These are phyloP conservation scores for Sebastes elongatus DNA, from an alignment of 2,797 vertebrate species.

Conservation along the genomic window DNA sequence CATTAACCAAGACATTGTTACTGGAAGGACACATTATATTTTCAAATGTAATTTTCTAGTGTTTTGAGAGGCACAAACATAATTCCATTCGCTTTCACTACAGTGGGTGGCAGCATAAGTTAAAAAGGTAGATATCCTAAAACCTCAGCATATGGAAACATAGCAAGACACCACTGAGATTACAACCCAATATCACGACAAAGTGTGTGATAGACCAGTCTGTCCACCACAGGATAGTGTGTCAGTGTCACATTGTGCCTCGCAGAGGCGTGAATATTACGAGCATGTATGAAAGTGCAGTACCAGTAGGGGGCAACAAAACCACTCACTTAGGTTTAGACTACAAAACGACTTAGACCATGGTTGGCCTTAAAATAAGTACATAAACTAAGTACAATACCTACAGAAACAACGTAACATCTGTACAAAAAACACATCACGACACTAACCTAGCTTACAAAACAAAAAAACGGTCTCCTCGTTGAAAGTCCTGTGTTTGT, in stretches of 20 bases:
- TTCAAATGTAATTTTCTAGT: neutral
- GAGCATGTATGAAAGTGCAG: neutral
- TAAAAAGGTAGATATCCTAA: neutral
- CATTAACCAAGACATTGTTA: neutral
- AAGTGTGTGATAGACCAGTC: neutral
- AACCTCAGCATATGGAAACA: neutral
- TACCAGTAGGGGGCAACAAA: neutral
- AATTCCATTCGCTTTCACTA: neutral
- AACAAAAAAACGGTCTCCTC: neutral
- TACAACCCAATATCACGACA: neutral
- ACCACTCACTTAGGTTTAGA: neutral
- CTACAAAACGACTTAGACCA: neutral
- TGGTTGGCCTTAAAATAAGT: too few species aligned
- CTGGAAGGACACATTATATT: neutral
- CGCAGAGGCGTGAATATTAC: neutral
- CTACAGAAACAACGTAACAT: neutral
- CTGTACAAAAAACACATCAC: neutral
- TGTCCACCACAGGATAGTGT: neutral
- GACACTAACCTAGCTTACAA: neutral
- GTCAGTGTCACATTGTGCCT: neutral
- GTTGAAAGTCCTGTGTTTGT: neutral
- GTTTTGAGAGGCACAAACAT: neutral
- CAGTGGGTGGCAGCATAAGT: neutral
- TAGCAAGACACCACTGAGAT: neutral
- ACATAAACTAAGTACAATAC: neutral